Evolutionary conservation across 2,797 vertebrate genomes (phyloP).

Genomic region (Chelonia mydas): DNA sequence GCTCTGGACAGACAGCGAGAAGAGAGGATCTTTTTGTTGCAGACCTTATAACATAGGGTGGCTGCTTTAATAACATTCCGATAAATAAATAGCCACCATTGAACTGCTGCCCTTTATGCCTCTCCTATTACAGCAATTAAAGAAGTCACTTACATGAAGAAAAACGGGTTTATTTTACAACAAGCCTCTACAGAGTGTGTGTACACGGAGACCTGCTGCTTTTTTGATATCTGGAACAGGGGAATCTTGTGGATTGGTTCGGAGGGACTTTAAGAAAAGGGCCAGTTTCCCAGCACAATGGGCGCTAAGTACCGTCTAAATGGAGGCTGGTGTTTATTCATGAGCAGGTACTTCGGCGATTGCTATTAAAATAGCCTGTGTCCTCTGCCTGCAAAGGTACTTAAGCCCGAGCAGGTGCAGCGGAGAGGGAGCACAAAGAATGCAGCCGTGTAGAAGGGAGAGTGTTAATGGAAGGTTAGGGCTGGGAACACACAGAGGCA

Average conservation of each 20-base stretch:
- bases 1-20: not conserved
- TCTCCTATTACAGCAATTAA: conserved; percentile 34
- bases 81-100: conserved; percentile 23
- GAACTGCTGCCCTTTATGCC: conserved; percentile 47
- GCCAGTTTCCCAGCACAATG: conserved; percentile 66
- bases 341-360: conserved; percentile 73
- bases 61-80: not conserved
- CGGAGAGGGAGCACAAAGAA: conserved; percentile 60
- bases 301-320: conserved; percentile 61
- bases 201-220: not conserved
- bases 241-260: conserved; percentile 45
- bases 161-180: conserved; percentile 75
- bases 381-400: conserved; percentile 66
- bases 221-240: not conserved
- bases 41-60: not conserved
- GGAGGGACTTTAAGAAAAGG: conserved; percentile 47
- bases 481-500: conserved; percentile 44
- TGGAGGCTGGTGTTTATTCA: conserved; percentile 67
- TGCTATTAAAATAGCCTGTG: conserved; percentile 58
- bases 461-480: conserved; percentile 36
- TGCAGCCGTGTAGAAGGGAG: not conserved
- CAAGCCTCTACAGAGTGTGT: conserved; percentile 33
- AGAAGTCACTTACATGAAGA: conserved; percentile 55
- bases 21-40: not conserved
- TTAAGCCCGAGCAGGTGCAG: conserved; percentile 76